These are phyloP conservation scores for Anarhynchus alexandrinus DNA, from an alignment of 2,113 vertebrate genomes.

Conservation along the genomic window DNA sequence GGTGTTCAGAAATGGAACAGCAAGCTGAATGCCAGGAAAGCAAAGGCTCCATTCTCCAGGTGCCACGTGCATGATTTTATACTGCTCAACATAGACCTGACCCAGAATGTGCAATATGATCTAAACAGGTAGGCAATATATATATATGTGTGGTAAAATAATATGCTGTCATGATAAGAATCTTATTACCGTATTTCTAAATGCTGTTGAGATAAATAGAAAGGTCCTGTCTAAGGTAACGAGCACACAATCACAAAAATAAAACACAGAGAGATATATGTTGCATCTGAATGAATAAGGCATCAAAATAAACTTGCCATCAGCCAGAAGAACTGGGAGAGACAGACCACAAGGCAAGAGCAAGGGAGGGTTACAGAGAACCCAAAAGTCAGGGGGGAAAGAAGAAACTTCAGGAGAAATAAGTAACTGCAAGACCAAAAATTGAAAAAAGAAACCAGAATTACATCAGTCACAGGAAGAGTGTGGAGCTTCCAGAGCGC, in stretches of 20 bases:
- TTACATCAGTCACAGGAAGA: neutral
- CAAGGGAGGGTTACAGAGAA: neutral
- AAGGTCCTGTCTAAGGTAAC: neutral
- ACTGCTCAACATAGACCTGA: conserved; percentile 94
- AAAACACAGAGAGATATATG: rapidly evolving
- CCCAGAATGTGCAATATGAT: conserved; percentile 97
- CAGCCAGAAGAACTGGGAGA: neutral
- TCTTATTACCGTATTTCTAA: neutral
- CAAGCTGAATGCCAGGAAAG: conserved; percentile 68
- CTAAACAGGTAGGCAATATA: conserved; percentile 85
- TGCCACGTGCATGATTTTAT: conserved; percentile 92
- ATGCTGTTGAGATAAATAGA: neutral
- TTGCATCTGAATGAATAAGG: neutral
- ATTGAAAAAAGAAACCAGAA: neutral
- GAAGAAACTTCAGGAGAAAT: neutral
- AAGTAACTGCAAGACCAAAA: neutral
- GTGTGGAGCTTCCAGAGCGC: neutral
- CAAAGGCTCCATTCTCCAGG: conserved; percentile 81
- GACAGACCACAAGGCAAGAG: neutral
- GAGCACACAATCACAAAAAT: neutral
- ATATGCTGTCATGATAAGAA: neutral
- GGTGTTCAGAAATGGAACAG: conserved; percentile 93
- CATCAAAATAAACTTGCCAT: neutral
- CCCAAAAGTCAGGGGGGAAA: neutral
- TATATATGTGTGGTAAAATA: neutral